These are phyloP conservation scores for Trypoxylon attenuatum DNA, from an alignment of 2,888 invertebrate genomes.

Conservation along the genomic window DNA sequence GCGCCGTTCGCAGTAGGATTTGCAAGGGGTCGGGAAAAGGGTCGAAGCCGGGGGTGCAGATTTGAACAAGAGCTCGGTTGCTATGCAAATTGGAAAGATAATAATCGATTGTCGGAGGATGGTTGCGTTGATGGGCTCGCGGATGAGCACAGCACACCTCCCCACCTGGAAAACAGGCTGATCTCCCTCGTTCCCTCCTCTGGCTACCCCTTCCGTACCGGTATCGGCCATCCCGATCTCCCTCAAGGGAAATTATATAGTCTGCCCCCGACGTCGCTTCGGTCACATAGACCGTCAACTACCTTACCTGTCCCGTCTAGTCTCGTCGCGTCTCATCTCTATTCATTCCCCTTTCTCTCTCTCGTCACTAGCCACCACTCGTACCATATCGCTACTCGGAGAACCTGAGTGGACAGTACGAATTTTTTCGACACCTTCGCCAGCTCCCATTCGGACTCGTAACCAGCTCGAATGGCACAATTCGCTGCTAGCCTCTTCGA, in stretches of 20 bases:
- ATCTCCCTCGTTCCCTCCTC: slow-evolving; percentile 42
- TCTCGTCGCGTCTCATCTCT: slow-evolving; percentile 55
- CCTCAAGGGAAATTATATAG: slow-evolving; percentile 75
- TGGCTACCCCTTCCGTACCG: slow-evolving; percentile 49
- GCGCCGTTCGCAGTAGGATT: slow-evolving; percentile 49
- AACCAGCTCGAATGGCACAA: slow-evolving; percentile 24
- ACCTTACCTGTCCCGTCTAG: slow-evolving; percentile 66
- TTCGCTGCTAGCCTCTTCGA: slow-evolving; percentile 32
- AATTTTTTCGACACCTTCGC: slow-evolving; percentile 53
- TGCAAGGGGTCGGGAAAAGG: slow-evolving; percentile 64
- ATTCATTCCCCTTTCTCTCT: slow-evolving; percentile 59
- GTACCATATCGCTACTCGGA: slow-evolving; percentile 41
- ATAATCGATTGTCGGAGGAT: slow-evolving; percentile 73
- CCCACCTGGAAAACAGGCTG: slow-evolving; percentile 62
- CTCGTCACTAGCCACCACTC: slow-evolving; percentile 3
- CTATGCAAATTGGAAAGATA: slow-evolving; percentile 74
- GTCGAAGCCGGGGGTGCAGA: slow-evolving; percentile 62
- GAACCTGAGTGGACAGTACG: slow-evolving; percentile 44
- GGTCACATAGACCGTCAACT: slow-evolving; percentile 63
- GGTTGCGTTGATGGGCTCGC: slow-evolving; percentile 69
- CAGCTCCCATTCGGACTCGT: slow-evolving; percentile 13
- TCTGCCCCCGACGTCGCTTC: slow-evolving; percentile 61
- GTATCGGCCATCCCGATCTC: slow-evolving; percentile 70
- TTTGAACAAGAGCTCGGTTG: slow-evolving; percentile 69
- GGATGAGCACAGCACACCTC: slow-evolving; percentile 66